Conservation (phyloP, 2,797 vertebrate species). For the Tenualosa thibaudeaui region DNA sequence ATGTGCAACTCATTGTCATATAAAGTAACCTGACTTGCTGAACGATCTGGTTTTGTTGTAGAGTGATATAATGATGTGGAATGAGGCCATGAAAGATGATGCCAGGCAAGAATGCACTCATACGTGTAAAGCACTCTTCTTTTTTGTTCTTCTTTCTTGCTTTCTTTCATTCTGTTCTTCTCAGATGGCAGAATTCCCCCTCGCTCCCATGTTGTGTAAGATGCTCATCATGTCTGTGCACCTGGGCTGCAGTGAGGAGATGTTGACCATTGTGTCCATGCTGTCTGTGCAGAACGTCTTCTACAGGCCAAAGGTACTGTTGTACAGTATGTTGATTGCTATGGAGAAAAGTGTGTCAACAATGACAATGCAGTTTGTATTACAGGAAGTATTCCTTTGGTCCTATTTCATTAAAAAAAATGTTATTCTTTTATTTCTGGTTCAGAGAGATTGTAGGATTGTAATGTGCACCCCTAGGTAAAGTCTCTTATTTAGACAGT, state of each 20-base stretch:
- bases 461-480: too few species aligned
- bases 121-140: background rate
- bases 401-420: background rate
- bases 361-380: background rate
- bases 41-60: background rate
- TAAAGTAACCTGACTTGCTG: background rate
- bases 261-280: slow-evolving; percentile 98
- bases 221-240: slow-evolving; percentile 99
- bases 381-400: background rate
- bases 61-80: background rate
- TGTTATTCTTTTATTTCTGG: too few species aligned
- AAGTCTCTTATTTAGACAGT: too few species aligned
- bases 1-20: background rate
- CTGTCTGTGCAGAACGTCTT: slow-evolving; percentile 98
- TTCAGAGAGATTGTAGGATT: too few species aligned
- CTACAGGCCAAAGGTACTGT: slow-evolving; percentile 90
- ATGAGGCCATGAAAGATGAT: background rate
- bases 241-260: slow-evolving; percentile 96
- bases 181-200: slow-evolving; percentile 97
- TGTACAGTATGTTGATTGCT: background rate
- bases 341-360: background rate
- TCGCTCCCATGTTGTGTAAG: slow-evolving; percentile 99
- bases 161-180: background rate
- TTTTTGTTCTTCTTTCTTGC: background rate
- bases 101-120: background rate